Percentiles rank a stretch among this genome's conserved stretches.
These are phyloP conservation scores for Daktulosphaira vitifoliae DNA, from an alignment of 1,140 invertebrate species.

Conservation along the genomic window DNA sequence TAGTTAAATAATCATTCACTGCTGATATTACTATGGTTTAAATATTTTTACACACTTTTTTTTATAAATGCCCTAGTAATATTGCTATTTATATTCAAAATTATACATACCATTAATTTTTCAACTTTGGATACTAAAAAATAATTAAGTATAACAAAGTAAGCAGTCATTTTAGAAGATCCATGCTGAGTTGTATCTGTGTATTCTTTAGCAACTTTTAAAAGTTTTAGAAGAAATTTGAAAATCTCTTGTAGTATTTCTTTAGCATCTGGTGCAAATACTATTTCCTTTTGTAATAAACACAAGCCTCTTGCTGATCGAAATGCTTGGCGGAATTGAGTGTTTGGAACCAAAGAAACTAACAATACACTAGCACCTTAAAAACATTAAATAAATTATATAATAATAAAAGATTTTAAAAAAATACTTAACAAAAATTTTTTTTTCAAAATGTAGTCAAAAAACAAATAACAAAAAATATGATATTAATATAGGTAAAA, in stretches of 20 bases:
- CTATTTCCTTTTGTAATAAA: slow-evolving; percentile 45
- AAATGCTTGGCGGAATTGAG: slow-evolving; percentile 78
- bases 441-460: not conserved
- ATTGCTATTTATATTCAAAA: no score
- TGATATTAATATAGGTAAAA: no score
- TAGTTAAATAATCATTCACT: no score
- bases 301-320: slow-evolving; percentile 51
- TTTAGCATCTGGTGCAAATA: slow-evolving; percentile 60
- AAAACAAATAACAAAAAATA: not conserved
- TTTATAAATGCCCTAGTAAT: no score
- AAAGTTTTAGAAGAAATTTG: slow-evolving; percentile 63
- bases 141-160: slow-evolving; percentile 83
- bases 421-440: not conserved
- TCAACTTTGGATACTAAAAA: slow-evolving; percentile 78
- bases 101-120: slow-evolving; percentile 73
- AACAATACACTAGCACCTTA: slow-evolving; percentile 43
- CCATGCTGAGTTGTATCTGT: slow-evolving; percentile 76
- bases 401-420: not conserved
- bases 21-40: no score
- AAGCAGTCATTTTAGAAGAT: slow-evolving; percentile 82
- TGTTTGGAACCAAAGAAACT: slow-evolving; percentile 78
- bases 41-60: no score
- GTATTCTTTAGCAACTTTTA: slow-evolving; percentile 74
- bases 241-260: slow-evolving; percentile 64
- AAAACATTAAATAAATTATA: not conserved